phyloP scores from a whole-genome alignment of 2,113 vertebrate genomes.

The Scatophagus argus region DNA sequence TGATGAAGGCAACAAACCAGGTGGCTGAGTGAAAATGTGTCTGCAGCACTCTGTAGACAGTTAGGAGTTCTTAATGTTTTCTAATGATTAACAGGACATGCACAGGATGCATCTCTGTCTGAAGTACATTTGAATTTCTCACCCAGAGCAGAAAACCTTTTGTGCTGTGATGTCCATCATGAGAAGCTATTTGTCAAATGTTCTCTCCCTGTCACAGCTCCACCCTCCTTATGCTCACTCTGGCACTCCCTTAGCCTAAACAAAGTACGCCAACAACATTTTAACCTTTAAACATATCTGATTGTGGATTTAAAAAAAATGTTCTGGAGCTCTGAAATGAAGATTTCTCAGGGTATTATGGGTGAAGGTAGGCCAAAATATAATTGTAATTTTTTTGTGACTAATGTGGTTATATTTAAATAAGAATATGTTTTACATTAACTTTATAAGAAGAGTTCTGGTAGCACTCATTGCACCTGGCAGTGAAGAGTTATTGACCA shows the following conservation, averaged over 20 bases:
- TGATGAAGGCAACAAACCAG: constrained; percentile 28
- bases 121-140: background rate
- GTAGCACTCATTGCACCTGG: background rate
- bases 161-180: constrained; percentile 12
- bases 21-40: constrained; percentile 32
- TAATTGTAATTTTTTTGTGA: background rate
- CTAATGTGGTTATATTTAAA: background rate
- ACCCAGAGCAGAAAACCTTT: constrained; percentile 14
- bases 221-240: constrained; percentile 24
- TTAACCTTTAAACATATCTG: background rate
- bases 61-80: background rate
- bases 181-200: constrained; percentile 47
- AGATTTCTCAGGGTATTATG: constrained; percentile 27
- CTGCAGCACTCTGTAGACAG: background rate
- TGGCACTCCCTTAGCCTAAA: constrained; percentile 39
- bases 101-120: background rate
- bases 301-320: background rate
- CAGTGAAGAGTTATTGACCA: background rate
- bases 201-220: constrained; percentile 43
- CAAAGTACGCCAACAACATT: constrained; percentile 2
- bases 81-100: constrained; percentile 10
- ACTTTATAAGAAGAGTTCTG: background rate
- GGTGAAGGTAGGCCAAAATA: constrained; percentile 41
- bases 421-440: background rate
- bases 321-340: constrained; percentile 8